Base-by-base conservation (phyloP, 2,888 invertebrate species). In the Xestobium rufovillosum region DNA sequence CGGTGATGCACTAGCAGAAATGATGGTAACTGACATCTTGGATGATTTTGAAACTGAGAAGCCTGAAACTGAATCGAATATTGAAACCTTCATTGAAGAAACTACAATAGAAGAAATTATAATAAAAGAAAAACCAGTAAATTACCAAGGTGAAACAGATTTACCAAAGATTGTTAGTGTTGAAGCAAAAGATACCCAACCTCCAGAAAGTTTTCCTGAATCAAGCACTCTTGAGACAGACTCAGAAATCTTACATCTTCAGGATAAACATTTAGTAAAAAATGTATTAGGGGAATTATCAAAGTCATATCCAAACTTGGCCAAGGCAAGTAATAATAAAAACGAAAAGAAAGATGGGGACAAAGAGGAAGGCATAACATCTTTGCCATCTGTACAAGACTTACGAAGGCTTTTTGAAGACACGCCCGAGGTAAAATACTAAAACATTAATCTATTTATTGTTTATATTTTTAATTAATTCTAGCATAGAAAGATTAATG, bases 391-490 rank as follows among this genome's bases (percentile, higher is more conserved):
- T n/a, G 61, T 60, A 4, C 50, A 51, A 30, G 53, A 59, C 44
- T 50, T 60, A 42, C 52, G 43, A 42, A 58, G 51, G 35, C 52
- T 46, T 39, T 61, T 60, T 39, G 59, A 59, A 43, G 50, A 39
- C 27, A 48, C 48, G n/a, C n/a, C n/a, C 31, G 45, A 53, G 36
- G 60, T 59, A 47, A 51, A n/a, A 8, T 19, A 19, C n/a, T 19
- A 8, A 19, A 19, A 19, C 23, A 6, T 19, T 8, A 19, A 8
- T 6, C 23, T 8, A 19, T 19, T 19, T 19, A 19, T n/a, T 8
- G 23, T 19, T n/a, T n/a, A n/a, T n/a, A n/a, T n/a, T n/a, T n/a
- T n/a, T n/a, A n/a, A n/a, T n/a, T n/a, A n/a, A n/a, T n/a, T n/a
- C n/a, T n/a, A n/a, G n/a, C n/a, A n/a, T n/a, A n/a, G n/a, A n/a